These are phyloP conservation scores for Epizoanthus stellaris DNA, from an alignment of 92 coral and sea anemone species.

Conservation along the genomic window DNA sequence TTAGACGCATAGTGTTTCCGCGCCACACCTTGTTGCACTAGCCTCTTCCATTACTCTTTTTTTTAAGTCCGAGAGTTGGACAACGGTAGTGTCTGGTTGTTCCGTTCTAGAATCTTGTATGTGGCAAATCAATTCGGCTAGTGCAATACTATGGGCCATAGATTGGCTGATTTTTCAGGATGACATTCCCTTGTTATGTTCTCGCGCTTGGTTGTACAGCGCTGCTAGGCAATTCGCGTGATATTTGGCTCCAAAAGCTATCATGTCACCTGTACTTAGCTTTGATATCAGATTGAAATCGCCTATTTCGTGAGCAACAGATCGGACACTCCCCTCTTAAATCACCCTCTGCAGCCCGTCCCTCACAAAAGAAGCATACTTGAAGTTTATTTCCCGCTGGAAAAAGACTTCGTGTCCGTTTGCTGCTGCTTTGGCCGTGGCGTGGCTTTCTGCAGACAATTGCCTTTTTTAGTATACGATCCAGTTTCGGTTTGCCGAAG, in stretches of 20 bases:
- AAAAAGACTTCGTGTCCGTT: background rate
- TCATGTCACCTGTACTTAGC: background rate
- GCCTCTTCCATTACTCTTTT: background rate
- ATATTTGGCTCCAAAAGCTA: background rate
- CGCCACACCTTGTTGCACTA: background rate
- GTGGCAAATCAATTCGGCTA: too few relatives aligned
- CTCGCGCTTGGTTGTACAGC: background rate
- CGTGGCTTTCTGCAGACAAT: too few relatives aligned
- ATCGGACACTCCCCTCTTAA: background rate
- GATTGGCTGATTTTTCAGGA: too few relatives aligned
- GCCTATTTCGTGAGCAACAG: too few relatives aligned
- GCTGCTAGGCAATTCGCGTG: background rate
- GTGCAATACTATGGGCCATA: too few relatives aligned
- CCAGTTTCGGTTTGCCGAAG: background rate
- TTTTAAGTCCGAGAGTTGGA: background rate
- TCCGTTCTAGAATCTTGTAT: background rate
- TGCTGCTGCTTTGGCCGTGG: too few relatives aligned
- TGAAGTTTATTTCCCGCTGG: background rate
- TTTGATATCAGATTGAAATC: background rate
- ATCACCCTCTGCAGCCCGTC: background rate
- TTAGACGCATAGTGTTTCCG: background rate
- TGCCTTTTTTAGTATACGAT: background rate
- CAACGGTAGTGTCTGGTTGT: background rate
- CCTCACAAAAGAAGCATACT: background rate
- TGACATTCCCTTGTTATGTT: background rate